phyloP scores from a whole-genome alignment of 1,140 invertebrate species.

The Nephotettix cincticeps region DNA sequence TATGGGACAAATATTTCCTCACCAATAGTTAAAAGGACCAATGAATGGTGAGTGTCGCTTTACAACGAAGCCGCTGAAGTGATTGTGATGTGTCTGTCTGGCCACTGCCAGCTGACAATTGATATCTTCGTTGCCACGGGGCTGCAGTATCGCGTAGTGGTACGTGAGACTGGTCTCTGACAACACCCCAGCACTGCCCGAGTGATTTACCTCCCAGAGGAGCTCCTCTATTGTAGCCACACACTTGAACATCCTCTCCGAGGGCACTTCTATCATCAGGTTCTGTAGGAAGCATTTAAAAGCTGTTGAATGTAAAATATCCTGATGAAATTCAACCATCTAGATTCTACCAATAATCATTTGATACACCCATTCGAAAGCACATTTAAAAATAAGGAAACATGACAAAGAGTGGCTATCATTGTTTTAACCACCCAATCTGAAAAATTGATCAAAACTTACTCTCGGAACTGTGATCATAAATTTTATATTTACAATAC shows the following conservation, averaged over 20 bases:
- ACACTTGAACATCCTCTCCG: not conserved
- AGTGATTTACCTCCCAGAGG: not conserved
- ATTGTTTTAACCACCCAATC: too few relatives aligned
- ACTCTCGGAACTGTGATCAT: too few relatives aligned
- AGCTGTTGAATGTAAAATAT: too few relatives aligned
- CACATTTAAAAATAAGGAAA: too few relatives aligned
- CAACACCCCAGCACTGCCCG: not conserved
- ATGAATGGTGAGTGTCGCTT: not conserved
- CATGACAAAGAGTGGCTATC: too few relatives aligned
- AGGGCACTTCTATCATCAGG: not conserved
- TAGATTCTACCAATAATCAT: too few relatives aligned
- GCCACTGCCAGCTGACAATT: not conserved
- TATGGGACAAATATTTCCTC: not conserved
- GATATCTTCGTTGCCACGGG: not conserved
- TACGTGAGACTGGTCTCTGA: not conserved
- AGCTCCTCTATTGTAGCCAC: not conserved
- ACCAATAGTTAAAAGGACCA: slow-evolving; percentile 8
- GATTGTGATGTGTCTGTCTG: not conserved
- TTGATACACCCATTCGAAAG: too few relatives aligned
- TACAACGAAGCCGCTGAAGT: not conserved
- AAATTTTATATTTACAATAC: too few relatives aligned
- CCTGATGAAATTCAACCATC: too few relatives aligned
- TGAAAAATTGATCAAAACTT: too few relatives aligned
- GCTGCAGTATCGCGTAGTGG: not conserved
- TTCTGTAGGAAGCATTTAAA: not conserved